Base-by-base conservation (phyloP, 2,797 vertebrate species). In the Diplodus puntazzo region DNA sequence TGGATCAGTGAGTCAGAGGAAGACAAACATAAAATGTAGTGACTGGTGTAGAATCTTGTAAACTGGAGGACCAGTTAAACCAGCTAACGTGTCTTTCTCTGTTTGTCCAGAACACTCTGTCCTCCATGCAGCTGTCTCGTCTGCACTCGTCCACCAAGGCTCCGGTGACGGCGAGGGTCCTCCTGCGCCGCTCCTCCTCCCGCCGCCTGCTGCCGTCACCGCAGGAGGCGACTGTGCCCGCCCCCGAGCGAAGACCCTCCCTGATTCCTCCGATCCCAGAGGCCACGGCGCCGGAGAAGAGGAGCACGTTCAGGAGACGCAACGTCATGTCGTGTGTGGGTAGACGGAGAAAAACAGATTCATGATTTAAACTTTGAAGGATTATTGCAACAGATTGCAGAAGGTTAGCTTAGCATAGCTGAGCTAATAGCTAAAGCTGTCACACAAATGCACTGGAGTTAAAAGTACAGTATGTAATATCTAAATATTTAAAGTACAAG, bases 251-350 rank as follows among this genome's bases (percentile, higher is more conserved):
- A 14, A 82, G 86, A 18, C n/a, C 87, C 11, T 92, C 88, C 20
- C 65, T 90, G 69, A 91, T 95, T 17, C 85, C 91, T 60, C 91
- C 95, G 5, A 94, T 96, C 75, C 96, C 95, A 2, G 95, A 96
- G 89, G 92, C 87, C 82, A 20, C 90, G 74, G 82, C 92, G 88
- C 50, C 79, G 0, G 89, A 88, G 75, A 96, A 88, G 81, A 93
- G 95, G 77, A 92, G 90, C 54, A 90, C 83, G 73, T 96, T 98
- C 82, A 95, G 95, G 91, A 95, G 93, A 81, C 96, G 95, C 63
- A 94, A 94, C 23, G 95, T 96, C 7, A 89, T 96, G 90, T 97
- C 97, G 45, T 72, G 95, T 95, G 97, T 98, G 76, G 8, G 87
- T 77, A 2, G 34, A 34, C 8, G 8, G 34, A 34, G 6, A 9